Evolutionary conservation across 2,113 vertebrate genomes (phyloP).

Genomic region (Lampris megalopsis): DNA sequence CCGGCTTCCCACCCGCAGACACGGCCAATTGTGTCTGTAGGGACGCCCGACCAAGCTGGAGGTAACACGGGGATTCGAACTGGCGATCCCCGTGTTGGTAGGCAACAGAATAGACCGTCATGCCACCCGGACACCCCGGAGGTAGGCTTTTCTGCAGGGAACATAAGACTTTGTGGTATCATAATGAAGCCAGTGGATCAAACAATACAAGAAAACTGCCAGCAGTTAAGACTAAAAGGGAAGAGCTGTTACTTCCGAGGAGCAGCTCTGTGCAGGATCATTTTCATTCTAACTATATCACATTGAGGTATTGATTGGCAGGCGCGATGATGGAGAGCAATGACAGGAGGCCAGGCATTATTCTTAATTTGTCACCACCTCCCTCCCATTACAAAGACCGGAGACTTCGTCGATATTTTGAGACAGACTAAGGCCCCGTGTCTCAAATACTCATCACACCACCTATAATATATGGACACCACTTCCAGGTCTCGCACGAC

Average conservation of each 20-base stretch:
- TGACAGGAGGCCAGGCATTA: slow-evolving; percentile 14
- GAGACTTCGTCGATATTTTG: slow-evolving; percentile 19
- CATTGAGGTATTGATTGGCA: slow-evolving; percentile 56
- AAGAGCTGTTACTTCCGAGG: slow-evolving; percentile 31
- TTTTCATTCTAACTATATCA: slow-evolving; percentile 47
- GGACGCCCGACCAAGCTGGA: no score
- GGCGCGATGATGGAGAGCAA: slow-evolving; percentile 43
- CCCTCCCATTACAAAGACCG: not conserved
- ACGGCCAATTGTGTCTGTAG: no score
- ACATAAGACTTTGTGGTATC: slow-evolving; percentile 42
- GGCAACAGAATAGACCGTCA: no score
- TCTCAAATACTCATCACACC: slow-evolving; percentile 26
- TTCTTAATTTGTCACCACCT: slow-evolving; percentile 47
- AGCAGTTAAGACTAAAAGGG: slow-evolving; percentile 58
- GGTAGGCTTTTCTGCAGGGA: slow-evolving; percentile 41
- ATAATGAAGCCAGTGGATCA: slow-evolving; percentile 53
- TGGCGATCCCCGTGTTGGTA: no score
- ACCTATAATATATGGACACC: slow-evolving; percentile 21
- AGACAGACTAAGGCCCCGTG: slow-evolving; percentile 30
- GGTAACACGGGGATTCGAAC: no score
- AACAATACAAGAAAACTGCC: slow-evolving; percentile 49
- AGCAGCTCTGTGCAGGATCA: slow-evolving; percentile 31
- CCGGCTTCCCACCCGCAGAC: no score
- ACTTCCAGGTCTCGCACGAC: slow-evolving; percentile 26
- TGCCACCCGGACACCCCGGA: no score